These are phyloP conservation scores for Lysandra coridon DNA, from an alignment of 2,888 invertebrate genomes.

Conservation along the genomic window DNA sequence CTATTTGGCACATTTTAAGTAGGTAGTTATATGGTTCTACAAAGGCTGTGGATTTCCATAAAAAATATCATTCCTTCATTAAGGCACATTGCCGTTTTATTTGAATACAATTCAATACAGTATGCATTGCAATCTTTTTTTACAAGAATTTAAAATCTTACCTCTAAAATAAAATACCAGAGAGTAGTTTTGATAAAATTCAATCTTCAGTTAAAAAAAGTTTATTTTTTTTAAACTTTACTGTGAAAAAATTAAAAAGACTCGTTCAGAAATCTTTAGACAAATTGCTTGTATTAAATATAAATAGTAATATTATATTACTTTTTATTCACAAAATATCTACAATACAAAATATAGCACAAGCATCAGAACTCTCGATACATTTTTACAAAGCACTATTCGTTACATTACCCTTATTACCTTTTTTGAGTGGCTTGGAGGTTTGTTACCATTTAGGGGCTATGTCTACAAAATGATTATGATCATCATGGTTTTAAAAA, in stretches of 20 bases:
- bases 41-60: too few species aligned
- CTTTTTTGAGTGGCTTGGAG: background rate
- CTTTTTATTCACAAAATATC: background rate
- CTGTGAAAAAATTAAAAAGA: background rate
- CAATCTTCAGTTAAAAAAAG: background rate
- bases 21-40: too few species aligned
- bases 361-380: background rate
- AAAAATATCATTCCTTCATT: background rate
- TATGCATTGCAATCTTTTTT: background rate
- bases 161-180: background rate
- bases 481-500: background rate
- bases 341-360: conserved; percentile 26
- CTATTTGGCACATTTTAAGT: conserved; percentile 5
- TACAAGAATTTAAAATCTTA: background rate
- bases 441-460: background rate
- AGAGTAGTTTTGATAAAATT: background rate
- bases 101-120: background rate
- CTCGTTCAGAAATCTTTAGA: background rate
- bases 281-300: background rate
- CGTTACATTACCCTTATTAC: conserved; percentile 7
- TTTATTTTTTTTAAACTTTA: background rate
- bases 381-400: conserved; percentile 12
- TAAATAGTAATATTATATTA: background rate
- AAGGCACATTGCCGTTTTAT: background rate
- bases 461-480: background rate